Percentiles rank a stretch among this genome's conserved stretches.
These are phyloP conservation scores for Ispidina picta DNA, from an alignment of 2,797 vertebrate genomes.

Conservation along the genomic window DNA sequence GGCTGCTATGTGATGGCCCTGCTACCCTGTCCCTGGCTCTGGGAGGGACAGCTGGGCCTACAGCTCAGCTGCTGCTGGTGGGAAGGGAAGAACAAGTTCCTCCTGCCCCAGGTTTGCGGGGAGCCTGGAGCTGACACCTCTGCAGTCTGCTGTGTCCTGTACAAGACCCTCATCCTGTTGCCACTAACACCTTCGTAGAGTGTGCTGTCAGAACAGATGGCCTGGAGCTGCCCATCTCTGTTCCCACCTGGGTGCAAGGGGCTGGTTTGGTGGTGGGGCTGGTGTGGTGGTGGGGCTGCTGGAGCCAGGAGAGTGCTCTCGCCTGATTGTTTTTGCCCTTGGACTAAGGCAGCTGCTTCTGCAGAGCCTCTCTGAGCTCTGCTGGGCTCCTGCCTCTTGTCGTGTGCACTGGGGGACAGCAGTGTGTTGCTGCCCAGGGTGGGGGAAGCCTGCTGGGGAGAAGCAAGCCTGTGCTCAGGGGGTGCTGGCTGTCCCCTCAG, in stretches of 20 bases:
- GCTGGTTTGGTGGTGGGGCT: background rate
- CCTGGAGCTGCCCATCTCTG: background rate
- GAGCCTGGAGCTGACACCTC: background rate
- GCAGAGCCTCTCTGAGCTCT: background rate
- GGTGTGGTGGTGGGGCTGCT: background rate
- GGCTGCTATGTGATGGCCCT: background rate
- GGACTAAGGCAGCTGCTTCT: background rate
- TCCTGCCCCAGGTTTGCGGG: background rate
- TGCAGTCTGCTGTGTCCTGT: background rate
- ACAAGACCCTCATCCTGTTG: background rate
- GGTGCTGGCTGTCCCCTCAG: background rate
- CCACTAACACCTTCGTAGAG: background rate
- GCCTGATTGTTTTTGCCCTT: background rate
- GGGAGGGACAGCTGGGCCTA: constrained; percentile 4
- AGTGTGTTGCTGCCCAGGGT: background rate
- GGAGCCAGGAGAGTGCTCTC: fast-evolving
- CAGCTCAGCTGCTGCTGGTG: background rate
- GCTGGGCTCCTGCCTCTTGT: background rate
- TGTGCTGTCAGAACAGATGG: fast-evolving
- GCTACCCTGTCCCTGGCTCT: background rate
- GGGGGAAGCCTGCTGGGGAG: fast-evolving
- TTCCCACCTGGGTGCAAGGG: background rate
- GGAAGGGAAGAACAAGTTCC: constrained; percentile 4
- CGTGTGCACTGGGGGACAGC: background rate
- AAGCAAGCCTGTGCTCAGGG: background rate